These are phyloP conservation scores for Ptychodera flava DNA, from an alignment of 35 echinoderm and acorn worm species.

Conservation along the genomic window DNA sequence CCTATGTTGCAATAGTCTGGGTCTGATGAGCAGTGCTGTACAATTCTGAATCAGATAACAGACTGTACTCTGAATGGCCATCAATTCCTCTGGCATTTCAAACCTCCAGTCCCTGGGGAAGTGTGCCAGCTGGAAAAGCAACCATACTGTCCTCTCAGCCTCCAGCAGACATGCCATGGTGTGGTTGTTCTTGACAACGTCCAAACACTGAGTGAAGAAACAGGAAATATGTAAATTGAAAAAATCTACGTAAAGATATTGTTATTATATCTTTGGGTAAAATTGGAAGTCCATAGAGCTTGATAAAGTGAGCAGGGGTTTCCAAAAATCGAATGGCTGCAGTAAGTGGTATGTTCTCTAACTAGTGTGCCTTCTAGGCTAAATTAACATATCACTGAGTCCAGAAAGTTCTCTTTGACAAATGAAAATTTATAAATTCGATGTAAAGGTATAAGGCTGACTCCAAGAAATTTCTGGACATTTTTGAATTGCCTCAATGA, in stretches of 20 bases:
- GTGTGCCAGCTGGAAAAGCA: slow-evolving; percentile 60
- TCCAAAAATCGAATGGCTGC: too few relatives aligned
- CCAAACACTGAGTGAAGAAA: slow-evolving; percentile 59
- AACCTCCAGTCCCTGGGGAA: slow-evolving; percentile 61
- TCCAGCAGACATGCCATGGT: slow-evolving; percentile 56
- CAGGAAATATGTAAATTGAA: not conserved
- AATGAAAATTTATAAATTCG: too few relatives aligned
- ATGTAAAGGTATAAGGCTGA: too few relatives aligned
- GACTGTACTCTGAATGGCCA: slow-evolving; percentile 36
- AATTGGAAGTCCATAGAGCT: too few relatives aligned
- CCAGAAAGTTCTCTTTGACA: too few relatives aligned
- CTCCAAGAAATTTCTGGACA: too few relatives aligned
- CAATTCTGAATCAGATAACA: slow-evolving; percentile 52
- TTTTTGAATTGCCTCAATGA: too few relatives aligned
- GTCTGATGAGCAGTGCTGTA: slow-evolving; percentile 79
- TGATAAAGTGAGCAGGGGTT: too few relatives aligned
- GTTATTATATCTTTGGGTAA: too few relatives aligned
- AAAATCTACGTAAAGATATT: not conserved
- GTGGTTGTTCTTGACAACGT: slow-evolving; percentile 48
- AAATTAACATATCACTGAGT: too few relatives aligned
- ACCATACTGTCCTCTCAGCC: slow-evolving; percentile 43
- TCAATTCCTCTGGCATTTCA: slow-evolving; percentile 45
- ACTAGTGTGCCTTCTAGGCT: too few relatives aligned
- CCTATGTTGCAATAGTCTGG: slow-evolving; percentile 75
- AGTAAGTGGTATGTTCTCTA: too few relatives aligned